A percentile compares a stretch with the other conserved stretches of the same genome.
These are phyloP conservation scores for Rhinogobio ventralis DNA, from an alignment of 2,797 vertebrate genomes.

Conservation along the genomic window DNA sequence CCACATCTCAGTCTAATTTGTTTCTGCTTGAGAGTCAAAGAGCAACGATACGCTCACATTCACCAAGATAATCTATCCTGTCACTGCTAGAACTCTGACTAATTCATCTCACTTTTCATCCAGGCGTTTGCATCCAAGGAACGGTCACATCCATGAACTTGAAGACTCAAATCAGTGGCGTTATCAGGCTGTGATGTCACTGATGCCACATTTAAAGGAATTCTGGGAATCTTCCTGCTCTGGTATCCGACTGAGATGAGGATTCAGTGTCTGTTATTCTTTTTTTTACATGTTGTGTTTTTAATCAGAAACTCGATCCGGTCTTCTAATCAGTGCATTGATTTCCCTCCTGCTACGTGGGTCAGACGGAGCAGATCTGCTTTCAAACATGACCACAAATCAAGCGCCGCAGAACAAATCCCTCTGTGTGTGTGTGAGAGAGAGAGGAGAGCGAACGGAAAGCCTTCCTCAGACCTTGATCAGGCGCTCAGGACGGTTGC, in stretches of 20 bases:
- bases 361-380: constrained; percentile 61
- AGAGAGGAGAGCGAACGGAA: background rate
- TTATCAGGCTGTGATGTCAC: constrained; percentile 40
- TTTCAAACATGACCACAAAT: constrained; percentile 58
- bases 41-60: background rate
- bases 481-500: constrained; percentile 50
- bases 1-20: background rate
- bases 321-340: constrained; percentile 64
- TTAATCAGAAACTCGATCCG: constrained; percentile 65
- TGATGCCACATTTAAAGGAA: constrained; percentile 28
- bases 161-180: background rate
- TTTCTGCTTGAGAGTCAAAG: background rate
- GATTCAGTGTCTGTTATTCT: constrained; percentile 22
- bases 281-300: constrained; percentile 39
- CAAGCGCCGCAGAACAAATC: constrained; percentile 58
- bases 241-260: background rate
- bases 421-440: constrained; percentile 49
- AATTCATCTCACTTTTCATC: constrained; percentile 15
- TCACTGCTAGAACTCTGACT: background rate
- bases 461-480: constrained; percentile 51
- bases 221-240: constrained; percentile 42
- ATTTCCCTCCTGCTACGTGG: constrained; percentile 53
- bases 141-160: background rate
- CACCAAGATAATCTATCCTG: background rate
- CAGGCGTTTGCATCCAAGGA: background rate